phyloP scores from a whole-genome alignment of 2,888 invertebrate species.

The Leptarthrus brevirostris region DNA sequence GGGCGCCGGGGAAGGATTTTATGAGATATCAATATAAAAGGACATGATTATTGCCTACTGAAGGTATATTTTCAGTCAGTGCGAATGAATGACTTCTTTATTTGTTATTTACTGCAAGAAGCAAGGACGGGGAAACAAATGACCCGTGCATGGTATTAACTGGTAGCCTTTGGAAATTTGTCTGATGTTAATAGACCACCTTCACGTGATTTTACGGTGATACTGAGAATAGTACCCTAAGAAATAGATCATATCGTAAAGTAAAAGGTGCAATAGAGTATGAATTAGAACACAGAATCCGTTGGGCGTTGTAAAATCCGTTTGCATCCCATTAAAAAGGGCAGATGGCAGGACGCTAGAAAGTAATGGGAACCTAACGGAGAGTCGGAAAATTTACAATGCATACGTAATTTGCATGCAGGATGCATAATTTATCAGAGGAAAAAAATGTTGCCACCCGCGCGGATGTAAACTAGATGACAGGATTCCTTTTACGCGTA shows the following conservation, averaged over 20 bases:
- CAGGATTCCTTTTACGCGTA: conserved; percentile 8
- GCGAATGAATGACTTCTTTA: conserved; percentile 37
- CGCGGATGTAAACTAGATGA: conserved; percentile 9
- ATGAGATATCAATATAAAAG: conserved; percentile 43
- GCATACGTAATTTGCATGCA: conserved; percentile 16
- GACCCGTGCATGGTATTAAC: conserved; percentile 26
- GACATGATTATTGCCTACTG: conserved; percentile 47
- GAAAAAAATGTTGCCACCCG: background rate
- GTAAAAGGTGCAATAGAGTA: background rate
- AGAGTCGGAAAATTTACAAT: conserved; percentile 4
- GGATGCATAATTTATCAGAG: conserved; percentile 26
- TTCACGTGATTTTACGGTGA: background rate
- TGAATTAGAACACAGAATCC: background rate
- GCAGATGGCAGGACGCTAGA: background rate
- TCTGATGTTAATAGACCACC: conserved; percentile 4
- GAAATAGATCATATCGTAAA: background rate
- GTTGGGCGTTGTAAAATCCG: conserved; percentile 6
- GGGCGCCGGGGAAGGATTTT: conserved; percentile 3
- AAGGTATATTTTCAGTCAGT: conserved; percentile 41
- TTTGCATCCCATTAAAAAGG: conserved; percentile 11
- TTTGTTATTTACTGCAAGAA: conserved; percentile 38
- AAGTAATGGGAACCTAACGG: background rate
- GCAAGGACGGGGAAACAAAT: conserved; percentile 24
- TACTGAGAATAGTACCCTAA: background rate
- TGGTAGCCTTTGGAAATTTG: background rate